phyloP scores from a whole-genome alignment of 2,797 vertebrate genomes.

The Spinus olivaceus region DNA sequence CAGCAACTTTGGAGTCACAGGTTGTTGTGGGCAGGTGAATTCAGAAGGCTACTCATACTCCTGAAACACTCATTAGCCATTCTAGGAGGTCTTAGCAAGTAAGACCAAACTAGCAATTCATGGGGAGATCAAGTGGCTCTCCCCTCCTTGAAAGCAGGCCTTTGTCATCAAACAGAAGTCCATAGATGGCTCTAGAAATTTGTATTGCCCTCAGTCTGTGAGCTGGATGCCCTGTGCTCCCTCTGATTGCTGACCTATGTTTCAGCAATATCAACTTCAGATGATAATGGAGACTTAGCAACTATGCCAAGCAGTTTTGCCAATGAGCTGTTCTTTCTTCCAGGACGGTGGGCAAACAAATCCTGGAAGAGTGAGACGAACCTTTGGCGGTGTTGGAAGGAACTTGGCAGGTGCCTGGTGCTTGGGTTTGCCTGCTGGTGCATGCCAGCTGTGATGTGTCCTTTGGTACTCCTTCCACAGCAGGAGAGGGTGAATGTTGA shows the following conservation, averaged over 20 bases:
- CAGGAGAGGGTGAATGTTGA: background rate
- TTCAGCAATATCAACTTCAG: background rate
- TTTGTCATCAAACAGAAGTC: background rate
- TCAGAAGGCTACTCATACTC: background rate
- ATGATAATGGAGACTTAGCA: accelerated
- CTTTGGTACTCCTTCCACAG: background rate
- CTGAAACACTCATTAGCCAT: background rate
- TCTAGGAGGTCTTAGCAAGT: background rate
- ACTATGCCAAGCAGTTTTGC: background rate
- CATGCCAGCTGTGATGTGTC: background rate
- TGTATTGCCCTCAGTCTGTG: background rate
- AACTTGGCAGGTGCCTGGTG: slow-evolving; percentile 85
- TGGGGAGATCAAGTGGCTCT: background rate
- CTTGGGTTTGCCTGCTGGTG: background rate
- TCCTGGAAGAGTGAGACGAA: slow-evolving; percentile 82
- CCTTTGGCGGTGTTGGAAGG: slow-evolving; percentile 88
- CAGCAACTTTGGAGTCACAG: background rate
- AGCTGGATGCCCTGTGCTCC: background rate
- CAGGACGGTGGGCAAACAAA: slow-evolving; percentile 87
- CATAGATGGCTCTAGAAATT: background rate
- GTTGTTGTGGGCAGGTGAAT: background rate
- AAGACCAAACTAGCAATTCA: background rate
- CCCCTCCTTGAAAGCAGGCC: background rate
- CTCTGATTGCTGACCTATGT: background rate
- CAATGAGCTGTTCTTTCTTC: slow-evolving; percentile 3